Base-by-base conservation (phyloP, 2,888 invertebrate genomes). In the Hedya salicella region DNA sequence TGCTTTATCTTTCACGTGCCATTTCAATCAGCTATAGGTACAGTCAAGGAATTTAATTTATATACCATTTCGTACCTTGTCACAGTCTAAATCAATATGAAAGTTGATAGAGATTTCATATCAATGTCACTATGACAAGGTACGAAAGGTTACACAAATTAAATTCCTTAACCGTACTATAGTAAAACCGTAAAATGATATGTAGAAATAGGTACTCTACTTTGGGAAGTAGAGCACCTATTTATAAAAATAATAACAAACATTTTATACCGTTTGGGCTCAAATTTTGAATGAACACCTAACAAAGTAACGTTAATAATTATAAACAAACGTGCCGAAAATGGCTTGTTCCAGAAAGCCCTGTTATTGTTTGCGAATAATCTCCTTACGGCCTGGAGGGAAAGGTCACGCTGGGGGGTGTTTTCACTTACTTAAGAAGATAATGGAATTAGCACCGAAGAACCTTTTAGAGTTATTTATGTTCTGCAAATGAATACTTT, bases 341-440 rank as follows among this genome's bases (percentile, higher is more conserved):
- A 13, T 17, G 19, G n/a, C 19, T 57, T 30, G n/a, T 30, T 17
- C 6, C 9, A 13, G 1, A 17, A n/a, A 16, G 30, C 16, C 32
- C 17, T 32, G 54, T 56, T 56, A 44, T 56, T 57, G 57, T 46
- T 46, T 19, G 30, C n/a, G 30, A 44, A 57, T 57, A 57, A 56
- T 56, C 17, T 13, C 16, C 11, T 21, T 32, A 9, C n/a, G n/a
- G 44, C 13, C 5, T 16, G 42, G 6, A 30, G 17, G 17, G 2
- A 11, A 36, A 57, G 57, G 57, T 32, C 32, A 17, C 17, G 30
- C 1, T 16, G 13, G 5, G 25, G 44, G 13, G 8, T 14, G 19
- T 44, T 56, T 56, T 42, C 25, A 17, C 25, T 56, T 40, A 52
- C 39, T 32, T 40, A 40, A 25, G 42, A 21, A 39, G 53, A 1